phyloP scores from a whole-genome alignment of 2,888 invertebrate genomes.

The Blera fallax region DNA sequence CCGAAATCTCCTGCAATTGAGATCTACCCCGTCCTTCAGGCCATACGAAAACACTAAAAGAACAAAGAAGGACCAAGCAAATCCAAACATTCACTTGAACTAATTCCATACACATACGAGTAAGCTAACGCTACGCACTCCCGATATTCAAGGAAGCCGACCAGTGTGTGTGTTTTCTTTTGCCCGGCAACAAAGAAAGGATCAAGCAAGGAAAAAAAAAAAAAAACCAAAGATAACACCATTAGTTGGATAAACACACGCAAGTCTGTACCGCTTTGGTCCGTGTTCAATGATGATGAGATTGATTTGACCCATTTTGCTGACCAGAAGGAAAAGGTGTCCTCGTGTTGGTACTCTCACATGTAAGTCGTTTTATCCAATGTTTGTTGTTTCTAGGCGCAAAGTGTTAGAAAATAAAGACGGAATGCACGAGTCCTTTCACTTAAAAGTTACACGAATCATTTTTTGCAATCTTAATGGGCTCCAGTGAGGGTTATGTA shows the following conservation, averaged over 20 bases:
- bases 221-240: slow-evolving; percentile 61
- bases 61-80: slow-evolving; percentile 16
- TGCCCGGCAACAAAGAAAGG: slow-evolving; percentile 10
- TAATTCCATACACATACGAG: slow-evolving; percentile 20
- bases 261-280: neutral
- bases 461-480: slow-evolving; percentile 27
- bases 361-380: slow-evolving; percentile 55
- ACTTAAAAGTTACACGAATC: neutral
- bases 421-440: neutral
- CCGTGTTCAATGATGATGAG: slow-evolving; percentile 38
- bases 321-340: slow-evolving; percentile 23
- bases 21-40: neutral
- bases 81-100: slow-evolving; percentile 44
- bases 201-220: neutral
- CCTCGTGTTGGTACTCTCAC: slow-evolving; percentile 9
- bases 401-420: neutral
- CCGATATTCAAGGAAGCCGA: slow-evolving; percentile 29
- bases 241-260: slow-evolving; percentile 67
- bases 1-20: slow-evolving; percentile 64
- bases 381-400: slow-evolving; percentile 48
- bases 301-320: slow-evolving; percentile 63
- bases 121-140: slow-evolving; percentile 6
- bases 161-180: slow-evolving; percentile 35
- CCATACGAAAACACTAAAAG: slow-evolving; percentile 13
- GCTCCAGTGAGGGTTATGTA: slow-evolving; percentile 14